phyloP scores from a whole-genome alignment of 1,140 invertebrate genomes.

The Trachymyrmex septentrionalis region DNA sequence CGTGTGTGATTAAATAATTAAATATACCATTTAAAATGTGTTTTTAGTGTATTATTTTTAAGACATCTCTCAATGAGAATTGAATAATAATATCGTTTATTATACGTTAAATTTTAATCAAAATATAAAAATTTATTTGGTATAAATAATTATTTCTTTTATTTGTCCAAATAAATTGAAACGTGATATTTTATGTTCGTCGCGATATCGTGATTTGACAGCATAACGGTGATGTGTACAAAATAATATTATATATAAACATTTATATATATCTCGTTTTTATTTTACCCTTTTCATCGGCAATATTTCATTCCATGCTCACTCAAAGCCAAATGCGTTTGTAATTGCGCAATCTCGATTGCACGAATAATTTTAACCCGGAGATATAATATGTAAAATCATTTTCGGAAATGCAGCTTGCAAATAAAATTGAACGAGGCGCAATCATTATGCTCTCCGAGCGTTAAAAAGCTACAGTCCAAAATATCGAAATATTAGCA shows the following conservation, averaged over 20 bases:
- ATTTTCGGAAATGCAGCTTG: constrained; percentile 28
- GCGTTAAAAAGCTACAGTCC: background rate
- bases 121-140: background rate
- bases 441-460: background rate
- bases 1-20: constrained; percentile 1
- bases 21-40: background rate
- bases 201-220: background rate
- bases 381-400: constrained; percentile 36
- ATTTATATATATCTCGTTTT: constrained; percentile 14
- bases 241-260: constrained; percentile 17
- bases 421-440: constrained; percentile 41
- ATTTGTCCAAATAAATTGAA: background rate
- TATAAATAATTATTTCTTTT: constrained; percentile 22
- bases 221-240: background rate
- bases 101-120: too few species aligned
- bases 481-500: background rate
- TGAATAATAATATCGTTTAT: constrained; percentile 22
- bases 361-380: constrained; percentile 35
- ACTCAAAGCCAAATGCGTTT: constrained; percentile 29
- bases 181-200: constrained; percentile 11
- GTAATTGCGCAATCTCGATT: constrained; percentile 51
- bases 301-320: constrained; percentile 12
- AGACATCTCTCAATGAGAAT: background rate
- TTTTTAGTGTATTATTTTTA: background rate
- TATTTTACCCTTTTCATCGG: constrained; percentile 28